These are phyloP conservation scores for Anas platyrhynchos DNA, from an alignment of 2,113 vertebrate genomes.

Conservation along the genomic window DNA sequence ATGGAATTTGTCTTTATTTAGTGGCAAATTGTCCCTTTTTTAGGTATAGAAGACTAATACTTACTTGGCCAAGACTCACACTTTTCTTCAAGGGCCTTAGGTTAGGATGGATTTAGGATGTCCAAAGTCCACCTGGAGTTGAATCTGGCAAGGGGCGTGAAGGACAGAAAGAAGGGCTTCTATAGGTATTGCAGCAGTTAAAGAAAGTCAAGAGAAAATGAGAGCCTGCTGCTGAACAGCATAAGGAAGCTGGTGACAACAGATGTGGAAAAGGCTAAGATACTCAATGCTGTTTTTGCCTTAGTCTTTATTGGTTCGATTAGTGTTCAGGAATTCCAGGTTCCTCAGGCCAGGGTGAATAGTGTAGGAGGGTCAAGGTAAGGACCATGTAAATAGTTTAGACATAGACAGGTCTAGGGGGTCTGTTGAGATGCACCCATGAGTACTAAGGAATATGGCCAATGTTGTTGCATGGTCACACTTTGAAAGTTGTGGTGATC, in stretches of 20 bases:
- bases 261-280: background rate
- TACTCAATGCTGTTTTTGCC: background rate
- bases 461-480: background rate
- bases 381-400: background rate
- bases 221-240: background rate
- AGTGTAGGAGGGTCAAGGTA: background rate
- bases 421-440: background rate
- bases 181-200: background rate
- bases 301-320: background rate
- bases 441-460: background rate
- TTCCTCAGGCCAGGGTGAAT: background rate
- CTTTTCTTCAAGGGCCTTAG: background rate
- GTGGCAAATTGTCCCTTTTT: background rate
- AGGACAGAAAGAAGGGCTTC: background rate
- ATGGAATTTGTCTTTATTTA: background rate
- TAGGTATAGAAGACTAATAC: background rate
- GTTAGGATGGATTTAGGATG: background rate
- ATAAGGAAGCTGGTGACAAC: background rate
- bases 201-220: background rate
- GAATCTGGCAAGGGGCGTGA: background rate
- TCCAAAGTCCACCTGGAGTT: background rate
- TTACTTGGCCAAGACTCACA: background rate
- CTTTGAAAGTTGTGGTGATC: background rate
- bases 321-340: background rate
- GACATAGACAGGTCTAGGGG: background rate